phyloP scores from a whole-genome alignment of 2,888 invertebrate species.

The Caenorhabditis macrosperma region DNA sequence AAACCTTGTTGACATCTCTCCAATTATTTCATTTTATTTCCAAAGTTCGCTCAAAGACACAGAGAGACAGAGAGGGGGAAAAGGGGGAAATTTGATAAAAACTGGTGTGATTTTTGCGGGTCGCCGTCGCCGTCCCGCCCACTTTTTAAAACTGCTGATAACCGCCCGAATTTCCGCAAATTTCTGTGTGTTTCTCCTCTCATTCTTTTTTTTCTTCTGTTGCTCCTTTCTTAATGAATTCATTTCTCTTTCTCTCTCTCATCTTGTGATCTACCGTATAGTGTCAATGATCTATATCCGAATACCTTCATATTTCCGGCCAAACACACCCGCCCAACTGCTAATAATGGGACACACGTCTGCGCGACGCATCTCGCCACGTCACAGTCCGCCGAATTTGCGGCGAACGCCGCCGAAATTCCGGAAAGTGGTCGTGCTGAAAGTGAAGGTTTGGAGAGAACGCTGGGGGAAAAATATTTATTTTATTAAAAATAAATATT shows the following conservation, averaged over 20 bases:
- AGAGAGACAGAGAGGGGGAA: constrained; percentile 2
- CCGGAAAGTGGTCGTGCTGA: constrained; percentile 40
- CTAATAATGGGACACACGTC: constrained; percentile 49
- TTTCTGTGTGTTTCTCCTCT: neutral
- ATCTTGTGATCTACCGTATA: constrained; percentile 7
- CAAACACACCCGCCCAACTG: neutral
- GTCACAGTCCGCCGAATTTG: constrained; percentile 44
- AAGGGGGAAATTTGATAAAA: constrained; percentile 9
- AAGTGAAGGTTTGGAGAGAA: constrained; percentile 34
- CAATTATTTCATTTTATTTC: constrained; percentile 2
- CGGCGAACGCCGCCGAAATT: constrained; percentile 36
- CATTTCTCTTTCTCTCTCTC: neutral
- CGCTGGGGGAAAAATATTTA: neutral
- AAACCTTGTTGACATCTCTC: constrained; percentile 16
- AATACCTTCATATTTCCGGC: constrained; percentile 34
- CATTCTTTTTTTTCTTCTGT: neutral
- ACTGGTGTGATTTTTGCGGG: constrained; percentile 40
- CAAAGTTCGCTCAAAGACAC: constrained; percentile 12
- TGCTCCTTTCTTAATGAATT: too few species aligned
- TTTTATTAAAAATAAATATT: neutral
- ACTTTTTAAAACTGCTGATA: constrained; percentile 13
- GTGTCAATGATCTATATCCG: constrained; percentile 20
- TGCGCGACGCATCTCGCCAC: constrained; percentile 41
- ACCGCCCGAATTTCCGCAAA: constrained; percentile 18
- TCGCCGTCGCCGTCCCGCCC: too few species aligned